phyloP scores from a whole-genome alignment of 1,140 invertebrate species.

The Drosophila sulfurigaster region DNA sequence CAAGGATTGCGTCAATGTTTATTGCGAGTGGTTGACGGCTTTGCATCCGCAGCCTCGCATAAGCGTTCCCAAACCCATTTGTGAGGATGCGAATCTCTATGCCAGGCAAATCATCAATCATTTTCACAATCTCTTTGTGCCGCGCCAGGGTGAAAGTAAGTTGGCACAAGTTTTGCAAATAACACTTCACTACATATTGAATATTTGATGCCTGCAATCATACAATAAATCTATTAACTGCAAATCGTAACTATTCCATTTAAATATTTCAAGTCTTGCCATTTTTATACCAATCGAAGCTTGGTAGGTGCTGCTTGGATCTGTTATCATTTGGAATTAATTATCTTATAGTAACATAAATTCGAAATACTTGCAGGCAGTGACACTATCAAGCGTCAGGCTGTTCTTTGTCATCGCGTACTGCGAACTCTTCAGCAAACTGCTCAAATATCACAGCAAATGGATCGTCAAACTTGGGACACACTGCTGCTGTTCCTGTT shows the following conservation, averaged over 20 bases:
- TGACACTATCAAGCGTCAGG: constrained; percentile 96
- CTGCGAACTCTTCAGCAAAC: constrained; percentile 94
- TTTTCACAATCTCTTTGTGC: constrained; percentile 97
- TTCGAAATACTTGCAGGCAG: constrained; percentile 87
- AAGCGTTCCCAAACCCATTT: constrained; percentile 93
- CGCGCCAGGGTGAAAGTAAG: constrained; percentile 95
- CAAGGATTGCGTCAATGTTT: constrained; percentile 97
- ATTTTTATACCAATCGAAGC: constrained; percentile 94
- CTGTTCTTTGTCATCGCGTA: constrained; percentile 97
- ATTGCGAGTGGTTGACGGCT: constrained; percentile 98
- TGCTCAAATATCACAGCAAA: constrained; percentile 91
- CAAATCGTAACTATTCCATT: constrained; percentile 37
- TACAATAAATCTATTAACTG: not conserved
- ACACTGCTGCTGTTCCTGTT: constrained; percentile 95
- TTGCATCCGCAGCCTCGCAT: constrained; percentile 92
- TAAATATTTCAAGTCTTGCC: constrained; percentile 90
- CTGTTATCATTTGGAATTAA: not conserved
- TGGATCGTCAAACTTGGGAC: constrained; percentile 96
- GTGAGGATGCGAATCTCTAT: constrained; percentile 96
- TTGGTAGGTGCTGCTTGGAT: constrained; percentile 88
- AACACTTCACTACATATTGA: not conserved
- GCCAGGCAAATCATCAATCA: constrained; percentile 96
- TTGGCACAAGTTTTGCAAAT: constrained; percentile 27
- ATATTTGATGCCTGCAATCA: not conserved
- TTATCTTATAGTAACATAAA: not conserved